Evolutionary conservation across 2,113 vertebrate species (phyloP).

Genomic region (Psammodynastes pulverulentus): DNA sequence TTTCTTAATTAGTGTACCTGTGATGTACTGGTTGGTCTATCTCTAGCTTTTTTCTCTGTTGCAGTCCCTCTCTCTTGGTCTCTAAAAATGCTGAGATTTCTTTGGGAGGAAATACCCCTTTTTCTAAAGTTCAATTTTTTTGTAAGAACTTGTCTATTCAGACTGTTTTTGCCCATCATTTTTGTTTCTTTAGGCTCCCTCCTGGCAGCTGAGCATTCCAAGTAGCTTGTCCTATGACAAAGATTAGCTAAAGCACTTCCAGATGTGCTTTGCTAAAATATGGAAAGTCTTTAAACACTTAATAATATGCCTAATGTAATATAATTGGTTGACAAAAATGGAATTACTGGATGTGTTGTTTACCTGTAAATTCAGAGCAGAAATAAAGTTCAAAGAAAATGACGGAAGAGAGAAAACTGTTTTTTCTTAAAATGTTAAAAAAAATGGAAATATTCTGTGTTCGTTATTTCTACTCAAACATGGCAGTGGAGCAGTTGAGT

Average conservation of each 20-base stretch:
- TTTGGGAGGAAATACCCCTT: not conserved
- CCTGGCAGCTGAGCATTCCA: not conserved
- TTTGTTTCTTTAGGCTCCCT: not conserved
- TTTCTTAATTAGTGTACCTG: not conserved
- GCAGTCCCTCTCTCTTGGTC: not conserved
- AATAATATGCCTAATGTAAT: not conserved
- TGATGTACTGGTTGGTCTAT: not conserved
- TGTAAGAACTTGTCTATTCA: not conserved
- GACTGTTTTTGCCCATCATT: not conserved
- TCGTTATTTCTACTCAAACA: not conserved
- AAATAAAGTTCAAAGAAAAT: not conserved
- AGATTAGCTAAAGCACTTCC: not conserved
- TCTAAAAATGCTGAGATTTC: not conserved
- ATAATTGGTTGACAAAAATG: not conserved
- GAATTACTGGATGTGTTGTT: not conserved
- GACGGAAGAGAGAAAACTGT: not conserved
- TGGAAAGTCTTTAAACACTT: not conserved
- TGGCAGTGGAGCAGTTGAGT: slow-evolving; percentile 8
- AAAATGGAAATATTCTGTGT: not conserved
- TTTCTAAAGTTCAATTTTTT: not conserved
- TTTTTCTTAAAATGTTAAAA: not conserved
- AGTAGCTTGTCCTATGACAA: not conserved
- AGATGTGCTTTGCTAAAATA: not conserved
- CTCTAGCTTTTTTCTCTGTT: not conserved
- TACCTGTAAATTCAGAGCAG: not conserved